Conservation (phyloP, 1,140 invertebrate genomes). For the Bombus cullumanus region DNA sequence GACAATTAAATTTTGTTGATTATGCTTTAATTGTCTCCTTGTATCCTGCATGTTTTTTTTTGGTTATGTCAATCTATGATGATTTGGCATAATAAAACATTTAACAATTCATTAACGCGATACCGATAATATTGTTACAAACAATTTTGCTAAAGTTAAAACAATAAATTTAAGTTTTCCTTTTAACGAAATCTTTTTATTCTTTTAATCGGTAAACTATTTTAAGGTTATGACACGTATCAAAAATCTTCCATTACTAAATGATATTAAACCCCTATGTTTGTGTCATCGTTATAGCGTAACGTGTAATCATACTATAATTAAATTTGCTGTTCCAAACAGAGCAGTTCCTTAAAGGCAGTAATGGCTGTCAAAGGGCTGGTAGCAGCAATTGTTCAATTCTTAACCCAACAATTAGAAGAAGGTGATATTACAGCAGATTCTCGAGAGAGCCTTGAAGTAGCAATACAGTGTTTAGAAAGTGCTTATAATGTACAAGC, state of each 20-base stretch:
- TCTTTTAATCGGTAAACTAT: neutral
- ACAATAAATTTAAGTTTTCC: neutral
- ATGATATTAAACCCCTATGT: neutral
- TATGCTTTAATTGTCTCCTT: neutral
- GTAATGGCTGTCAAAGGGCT: slow-evolving; percentile 77
- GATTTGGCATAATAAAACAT: slow-evolving; percentile 46
- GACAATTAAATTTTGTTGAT: no score
- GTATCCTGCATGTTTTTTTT: slow-evolving; percentile 19
- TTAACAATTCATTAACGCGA: neutral
- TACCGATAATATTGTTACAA: neutral
- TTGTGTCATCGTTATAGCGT: neutral
- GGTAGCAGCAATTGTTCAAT: slow-evolving; percentile 79
- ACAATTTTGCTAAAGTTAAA: neutral
- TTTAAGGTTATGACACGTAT: slow-evolving; percentile 51
- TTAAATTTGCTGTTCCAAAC: slow-evolving; percentile 15
- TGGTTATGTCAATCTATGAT: slow-evolving; percentile 57
- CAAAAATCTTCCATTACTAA: neutral
- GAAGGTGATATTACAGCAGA: slow-evolving; percentile 83
- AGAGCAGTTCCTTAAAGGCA: slow-evolving; percentile 13
- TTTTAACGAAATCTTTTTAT: neutral
- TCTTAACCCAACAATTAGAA: slow-evolving; percentile 79
- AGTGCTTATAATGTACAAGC: slow-evolving; percentile 88
- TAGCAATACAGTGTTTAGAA: slow-evolving; percentile 93
- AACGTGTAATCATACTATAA: neutral
- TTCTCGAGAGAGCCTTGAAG: slow-evolving; percentile 91